phyloP scores from a whole-genome alignment of 2,113 vertebrate genomes.

The Craseonycteris thonglongyai region DNA sequence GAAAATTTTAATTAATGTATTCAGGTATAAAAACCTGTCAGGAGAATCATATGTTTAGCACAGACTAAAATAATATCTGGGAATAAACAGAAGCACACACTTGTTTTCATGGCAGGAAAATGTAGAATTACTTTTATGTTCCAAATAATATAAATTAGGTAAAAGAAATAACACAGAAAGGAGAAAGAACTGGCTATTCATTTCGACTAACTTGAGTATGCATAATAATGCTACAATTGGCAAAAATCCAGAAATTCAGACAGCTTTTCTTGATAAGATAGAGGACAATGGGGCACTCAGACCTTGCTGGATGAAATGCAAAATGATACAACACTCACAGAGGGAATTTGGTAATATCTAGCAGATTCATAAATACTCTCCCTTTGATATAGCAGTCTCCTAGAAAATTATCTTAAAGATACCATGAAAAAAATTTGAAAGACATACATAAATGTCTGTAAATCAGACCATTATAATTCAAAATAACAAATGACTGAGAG shows the following conservation, averaged over 20 bases:
- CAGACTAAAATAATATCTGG: background rate
- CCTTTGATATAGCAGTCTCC: background rate
- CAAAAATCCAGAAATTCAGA: background rate
- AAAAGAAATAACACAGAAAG: background rate
- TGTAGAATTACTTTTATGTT: background rate
- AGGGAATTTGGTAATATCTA: background rate
- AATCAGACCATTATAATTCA: background rate
- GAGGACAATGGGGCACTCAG: background rate
- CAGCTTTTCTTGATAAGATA: background rate
- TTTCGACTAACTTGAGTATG: background rate
- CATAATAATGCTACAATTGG: background rate
- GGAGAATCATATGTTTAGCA: background rate
- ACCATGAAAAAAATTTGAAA: background rate
- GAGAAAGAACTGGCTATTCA: background rate
- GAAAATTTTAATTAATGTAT: background rate
- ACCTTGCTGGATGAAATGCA: too few relatives aligned
- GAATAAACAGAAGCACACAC: background rate
- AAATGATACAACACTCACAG: background rate
- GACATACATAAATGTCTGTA: background rate
- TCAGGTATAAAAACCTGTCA: background rate
- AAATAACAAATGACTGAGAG: background rate
- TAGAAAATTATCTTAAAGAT: background rate
- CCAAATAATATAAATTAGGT: background rate
- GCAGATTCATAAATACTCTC: background rate
- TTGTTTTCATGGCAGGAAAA: background rate